Evolutionary conservation across 2,113 vertebrate species (phyloP), one percentile per base, ranked within the genome.

Genomic region (Heterotis niloticus): DNA sequence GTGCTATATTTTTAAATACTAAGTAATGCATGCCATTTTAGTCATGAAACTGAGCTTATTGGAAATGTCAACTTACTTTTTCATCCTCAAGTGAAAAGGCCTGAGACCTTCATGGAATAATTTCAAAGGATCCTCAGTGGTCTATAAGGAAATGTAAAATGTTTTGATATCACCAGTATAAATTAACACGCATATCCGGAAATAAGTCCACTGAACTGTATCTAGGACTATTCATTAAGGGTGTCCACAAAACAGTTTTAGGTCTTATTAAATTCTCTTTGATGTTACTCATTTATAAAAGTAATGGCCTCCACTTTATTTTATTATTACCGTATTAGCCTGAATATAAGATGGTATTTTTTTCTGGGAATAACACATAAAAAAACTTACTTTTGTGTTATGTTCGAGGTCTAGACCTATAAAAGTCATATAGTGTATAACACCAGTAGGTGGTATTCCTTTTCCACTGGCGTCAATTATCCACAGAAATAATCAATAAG

Each of bases 191-290:
- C 24, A 18, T 60, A 12, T 20, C 20, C 54, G 44, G 56, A 10
- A 44, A 60, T 62, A 34, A 60, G 16, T 75, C 20, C 24, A 34
- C 24, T 78, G 88, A 90, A 86, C 86, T 85, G 80, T 87, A 83
- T 81, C 83, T 85, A 89, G 91, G 91, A 91, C 90, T 91, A 92
- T 93, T 88, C 92, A 90, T 91, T 90, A 89, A 93, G 92, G 92
- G 90, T 92, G 91, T 92, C 90, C 92, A 64, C 74, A 54, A 72
- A 72, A 90, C 89, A 86, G 88, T 87, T 84, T 84, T 86, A 7
- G 34, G 2, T 44, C 34, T 44, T 4, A 44, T 44, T 75, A 83
- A 82, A 84, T 86, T 91, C 82, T 84, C 80, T 82, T 64, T 76
- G 84, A 81, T 78, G 77, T 70, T 88, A 20, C 64, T 82, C 86